Evolutionary conservation across 2,888 invertebrate genomes (phyloP).

Genomic region (Dendrolimus houi): DNA sequence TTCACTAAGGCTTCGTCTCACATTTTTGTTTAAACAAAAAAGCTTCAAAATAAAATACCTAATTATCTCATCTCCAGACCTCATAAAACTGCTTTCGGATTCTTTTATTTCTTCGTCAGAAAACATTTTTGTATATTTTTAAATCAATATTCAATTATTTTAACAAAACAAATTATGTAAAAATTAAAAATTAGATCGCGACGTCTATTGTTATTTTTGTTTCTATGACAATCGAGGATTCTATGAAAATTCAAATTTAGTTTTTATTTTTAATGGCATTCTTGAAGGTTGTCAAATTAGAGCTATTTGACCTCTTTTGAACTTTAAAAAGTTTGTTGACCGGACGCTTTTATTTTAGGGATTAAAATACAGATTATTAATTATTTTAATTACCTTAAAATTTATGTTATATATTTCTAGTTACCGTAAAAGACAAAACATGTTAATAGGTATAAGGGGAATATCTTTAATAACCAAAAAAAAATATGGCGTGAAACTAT

Average conservation of each 20-base stretch:
- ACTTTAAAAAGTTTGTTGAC: constrained; percentile 14
- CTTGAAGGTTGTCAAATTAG: constrained; percentile 7
- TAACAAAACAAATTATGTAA: constrained; percentile 55
- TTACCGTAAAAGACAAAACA: no score
- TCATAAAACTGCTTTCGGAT: constrained; percentile 47
- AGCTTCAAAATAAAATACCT: constrained; percentile 40
- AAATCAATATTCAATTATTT: constrained; percentile 69
- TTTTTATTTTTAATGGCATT: constrained; percentile 20
- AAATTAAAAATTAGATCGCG: constrained; percentile 44
- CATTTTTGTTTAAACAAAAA: constrained; percentile 27
- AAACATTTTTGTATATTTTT: constrained; percentile 57
- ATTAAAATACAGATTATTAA: no score
- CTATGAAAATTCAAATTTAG: constrained; percentile 30
- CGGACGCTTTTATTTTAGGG: no score
- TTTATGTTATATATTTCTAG: no score
- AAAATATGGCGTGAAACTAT: no score
- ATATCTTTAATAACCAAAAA: no score
- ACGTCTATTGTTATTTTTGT: constrained; percentile 45
- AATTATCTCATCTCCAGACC: constrained; percentile 64
- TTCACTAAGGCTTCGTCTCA: constrained; percentile 39
- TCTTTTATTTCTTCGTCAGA: constrained; percentile 70
- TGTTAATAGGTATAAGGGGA: no score
- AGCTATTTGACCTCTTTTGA: constrained; percentile 38
- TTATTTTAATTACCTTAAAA: no score
- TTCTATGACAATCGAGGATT: constrained; percentile 38